Evolutionary conservation across 2,888 invertebrate genomes (phyloP), one percentile per base, ranked within the genome.

Genomic region (Drosophila nr. fundita): DNA sequence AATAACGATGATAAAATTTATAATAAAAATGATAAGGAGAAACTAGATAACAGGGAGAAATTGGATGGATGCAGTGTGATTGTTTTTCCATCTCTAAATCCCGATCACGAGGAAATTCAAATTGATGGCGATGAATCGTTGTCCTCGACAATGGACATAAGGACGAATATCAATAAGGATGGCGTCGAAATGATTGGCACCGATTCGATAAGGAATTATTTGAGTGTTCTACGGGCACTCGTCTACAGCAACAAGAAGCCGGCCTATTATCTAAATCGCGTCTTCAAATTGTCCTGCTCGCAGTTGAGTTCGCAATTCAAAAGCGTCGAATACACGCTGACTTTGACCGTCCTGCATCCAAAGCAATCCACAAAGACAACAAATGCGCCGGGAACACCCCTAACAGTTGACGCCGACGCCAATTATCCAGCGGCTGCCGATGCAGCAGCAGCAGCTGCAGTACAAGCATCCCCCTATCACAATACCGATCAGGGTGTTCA

Each of bases 231-330:
- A 7, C 91, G 91, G 36, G 91, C 93, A 15, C 76, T 98, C 76
- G 96, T 97, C 83, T 99, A 99, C 94, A 98, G 97, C 92, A 99
- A 99, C 94, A 97, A 97, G 90, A 98, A 99, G 92, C 99, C 99
- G 4, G 98, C 98, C 13, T 98, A 98, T 93, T 98, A 98, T 92
- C 94, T 99, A 79, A 98, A 98, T 94, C 95, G 99, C 76, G 98
- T 98, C 30, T 99, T 99, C 94, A 98, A 98, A 91, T 95, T 99
- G 57, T 97, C 98, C 73, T 99, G 99, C 94, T 98, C 98, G 0
- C 98, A 98, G 93, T 95, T 98, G 72, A 97, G 97, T 93, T 98
- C 98, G 4, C 95, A 98, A 58, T 98, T 98, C 93, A 97, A 97
- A 82, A 98, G 98, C 94, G 99, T 99, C 93, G 98, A 99, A 94